These are phyloP conservation scores for Matsumurasca onukii DNA, from an alignment of 1,140 invertebrate species.

Conservation along the genomic window DNA sequence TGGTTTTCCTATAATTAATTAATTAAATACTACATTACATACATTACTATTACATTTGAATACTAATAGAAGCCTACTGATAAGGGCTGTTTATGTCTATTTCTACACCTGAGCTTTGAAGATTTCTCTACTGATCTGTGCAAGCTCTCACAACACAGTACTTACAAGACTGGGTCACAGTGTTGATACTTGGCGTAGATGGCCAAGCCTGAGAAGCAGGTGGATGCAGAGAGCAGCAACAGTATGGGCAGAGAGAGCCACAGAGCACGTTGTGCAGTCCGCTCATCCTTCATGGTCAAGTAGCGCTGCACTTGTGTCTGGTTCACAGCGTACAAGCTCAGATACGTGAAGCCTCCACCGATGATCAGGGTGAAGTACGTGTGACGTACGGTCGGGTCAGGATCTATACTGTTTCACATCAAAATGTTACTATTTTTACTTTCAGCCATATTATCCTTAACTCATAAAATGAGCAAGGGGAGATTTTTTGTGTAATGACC, in stretches of 20 bases:
- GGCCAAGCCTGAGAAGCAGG: slow-evolving; percentile 74
- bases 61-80: no score
- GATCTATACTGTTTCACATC: slow-evolving; percentile 51
- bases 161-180: slow-evolving; percentile 65
- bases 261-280: slow-evolving; percentile 61
- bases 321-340: slow-evolving; percentile 79
- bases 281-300: slow-evolving; percentile 67
- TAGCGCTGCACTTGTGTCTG: slow-evolving; percentile 87
- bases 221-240: slow-evolving; percentile 63
- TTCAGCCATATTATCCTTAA: no score
- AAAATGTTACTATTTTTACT: no score
- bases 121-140: no score
- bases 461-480: no score
- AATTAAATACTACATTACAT: no score
- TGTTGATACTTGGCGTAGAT: slow-evolving; percentile 73
- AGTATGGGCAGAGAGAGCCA: slow-evolving; percentile 73
- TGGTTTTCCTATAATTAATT: no score
- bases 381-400: slow-evolving; percentile 73
- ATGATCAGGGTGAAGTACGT: slow-evolving; percentile 70
- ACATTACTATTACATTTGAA: no score
- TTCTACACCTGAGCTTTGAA: no score
- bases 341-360: slow-evolving; percentile 71
- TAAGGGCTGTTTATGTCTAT: no score
- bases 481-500: no score
- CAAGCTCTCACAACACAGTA: background rate